phyloP scores from a whole-genome alignment of 1,140 invertebrate genomes.

The Hyles euphorbiae region DNA sequence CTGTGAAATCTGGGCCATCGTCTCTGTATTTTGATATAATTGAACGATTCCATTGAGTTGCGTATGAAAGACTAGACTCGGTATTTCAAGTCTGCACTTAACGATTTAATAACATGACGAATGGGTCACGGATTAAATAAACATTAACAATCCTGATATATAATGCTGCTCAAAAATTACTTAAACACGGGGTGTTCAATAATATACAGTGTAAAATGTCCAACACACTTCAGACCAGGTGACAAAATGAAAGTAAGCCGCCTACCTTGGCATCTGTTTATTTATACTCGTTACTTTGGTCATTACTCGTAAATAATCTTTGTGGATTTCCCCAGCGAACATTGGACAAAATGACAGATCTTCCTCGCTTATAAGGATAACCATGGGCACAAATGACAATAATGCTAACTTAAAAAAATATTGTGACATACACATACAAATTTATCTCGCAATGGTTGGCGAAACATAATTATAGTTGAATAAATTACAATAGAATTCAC shows the following conservation, averaged over 20 bases:
- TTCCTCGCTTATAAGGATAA: slow-evolving; percentile 31
- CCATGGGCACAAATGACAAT: slow-evolving; percentile 30
- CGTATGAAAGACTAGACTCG: not conserved
- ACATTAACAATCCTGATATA: too few relatives aligned
- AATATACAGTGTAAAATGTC: not conserved
- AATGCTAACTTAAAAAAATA: slow-evolving; percentile 36
- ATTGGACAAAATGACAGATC: slow-evolving; percentile 12
- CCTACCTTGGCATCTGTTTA: slow-evolving; percentile 9
- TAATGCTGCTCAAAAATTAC: too few relatives aligned
- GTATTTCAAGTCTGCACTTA: too few relatives aligned
- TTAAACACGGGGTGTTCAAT: not conserved
- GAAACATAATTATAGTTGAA: slow-evolving; percentile 37
- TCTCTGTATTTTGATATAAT: slow-evolving; percentile 19
- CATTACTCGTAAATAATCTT: slow-evolving; percentile 25
- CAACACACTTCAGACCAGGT: not conserved
- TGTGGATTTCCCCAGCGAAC: slow-evolving; percentile 20
- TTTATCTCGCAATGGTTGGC: slow-evolving; percentile 28
- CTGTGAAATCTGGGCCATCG: slow-evolving; percentile 39
- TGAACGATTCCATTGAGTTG: slow-evolving; percentile 2
- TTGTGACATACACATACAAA: slow-evolving; percentile 41
- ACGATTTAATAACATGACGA: too few relatives aligned
- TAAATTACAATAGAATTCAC: slow-evolving; percentile 34
- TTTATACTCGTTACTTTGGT: slow-evolving; percentile 9
- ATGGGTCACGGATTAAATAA: too few relatives aligned
- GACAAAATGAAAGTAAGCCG: slow-evolving; percentile 3